Conservation (phyloP, 2,888 invertebrate species). For the Salticus scenicus region DNA sequence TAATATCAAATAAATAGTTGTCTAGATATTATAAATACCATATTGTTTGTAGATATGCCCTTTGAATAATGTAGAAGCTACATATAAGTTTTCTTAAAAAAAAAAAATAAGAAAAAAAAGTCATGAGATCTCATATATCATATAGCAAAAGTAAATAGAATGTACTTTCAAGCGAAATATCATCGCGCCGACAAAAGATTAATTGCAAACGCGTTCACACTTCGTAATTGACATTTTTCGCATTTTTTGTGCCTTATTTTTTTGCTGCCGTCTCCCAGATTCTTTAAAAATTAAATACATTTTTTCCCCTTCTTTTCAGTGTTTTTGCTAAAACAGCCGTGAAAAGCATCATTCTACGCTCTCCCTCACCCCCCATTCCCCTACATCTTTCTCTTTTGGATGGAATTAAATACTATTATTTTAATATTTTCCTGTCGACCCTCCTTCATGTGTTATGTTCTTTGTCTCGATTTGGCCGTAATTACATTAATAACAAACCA, state of each 20-base stretch:
- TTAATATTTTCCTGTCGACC: slow-evolving; percentile 49
- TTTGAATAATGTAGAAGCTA: slow-evolving; percentile 35
- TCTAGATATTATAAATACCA: background rate
- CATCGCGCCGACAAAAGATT: slow-evolving; percentile 56
- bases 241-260: slow-evolving; percentile 27
- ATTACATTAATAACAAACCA: slow-evolving; percentile 68
- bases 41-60: background rate
- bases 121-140: background rate
- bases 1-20: slow-evolving; percentile 9
- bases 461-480: slow-evolving; percentile 64
- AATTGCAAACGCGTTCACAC: slow-evolving; percentile 62
- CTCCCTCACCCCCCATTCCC: slow-evolving; percentile 6
- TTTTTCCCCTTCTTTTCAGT: slow-evolving; percentile 36
- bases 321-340: slow-evolving; percentile 60
- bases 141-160: slow-evolving; percentile 47
- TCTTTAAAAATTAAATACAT: slow-evolving; percentile 69
- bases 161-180: slow-evolving; percentile 40
- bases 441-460: slow-evolving; percentile 46
- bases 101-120: too few relatives aligned
- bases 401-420: slow-evolving; percentile 68
- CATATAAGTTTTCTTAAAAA: slow-evolving; percentile 1
- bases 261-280: slow-evolving; percentile 17
- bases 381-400: slow-evolving; percentile 11
- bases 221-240: slow-evolving; percentile 68
- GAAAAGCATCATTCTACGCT: slow-evolving; percentile 30